Evolutionary conservation across 2,797 vertebrate species (phyloP).

Genomic region (Leptodactylus fallax): DNA sequence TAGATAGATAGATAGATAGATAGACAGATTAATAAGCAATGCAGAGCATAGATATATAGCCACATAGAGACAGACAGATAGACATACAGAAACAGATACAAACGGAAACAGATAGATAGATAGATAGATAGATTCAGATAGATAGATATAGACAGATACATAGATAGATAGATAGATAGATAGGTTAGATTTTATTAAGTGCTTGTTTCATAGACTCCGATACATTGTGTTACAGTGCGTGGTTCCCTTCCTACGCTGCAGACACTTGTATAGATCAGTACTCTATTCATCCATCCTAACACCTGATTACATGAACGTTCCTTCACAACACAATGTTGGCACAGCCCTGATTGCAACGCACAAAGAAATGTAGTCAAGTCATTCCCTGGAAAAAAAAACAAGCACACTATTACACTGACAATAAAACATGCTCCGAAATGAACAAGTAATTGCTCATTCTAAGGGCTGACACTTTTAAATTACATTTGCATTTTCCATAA

Average conservation of each 20-base stretch:
- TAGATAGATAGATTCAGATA: neutral
- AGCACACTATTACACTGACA: slow-evolving; percentile 58
- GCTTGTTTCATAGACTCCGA: neutral
- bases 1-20: no score
- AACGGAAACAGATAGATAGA: no score
- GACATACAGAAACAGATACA: no score
- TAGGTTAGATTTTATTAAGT: neutral
- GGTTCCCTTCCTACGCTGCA: neutral
- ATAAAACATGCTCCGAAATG: slow-evolving; percentile 63
- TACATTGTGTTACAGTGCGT: neutral
- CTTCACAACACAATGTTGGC: slow-evolving; percentile 30
- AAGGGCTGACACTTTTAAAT: slow-evolving; percentile 71
- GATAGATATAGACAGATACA: neutral
- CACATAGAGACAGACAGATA: no score
- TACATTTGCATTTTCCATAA: slow-evolving; percentile 74
- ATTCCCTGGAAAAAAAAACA: slow-evolving; percentile 68
- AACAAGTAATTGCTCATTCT: slow-evolving; percentile 68
- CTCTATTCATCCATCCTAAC: neutral
- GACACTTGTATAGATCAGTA: neutral
- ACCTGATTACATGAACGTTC: slow-evolving; percentile 9
- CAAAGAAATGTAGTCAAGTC: slow-evolving; percentile 28
- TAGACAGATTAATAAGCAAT: no score
- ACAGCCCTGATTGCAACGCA: neutral
- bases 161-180: neutral
- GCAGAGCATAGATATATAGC: no score